Evolutionary conservation across 2,888 invertebrate species (phyloP).

Genomic region (Drepana falcataria): DNA sequence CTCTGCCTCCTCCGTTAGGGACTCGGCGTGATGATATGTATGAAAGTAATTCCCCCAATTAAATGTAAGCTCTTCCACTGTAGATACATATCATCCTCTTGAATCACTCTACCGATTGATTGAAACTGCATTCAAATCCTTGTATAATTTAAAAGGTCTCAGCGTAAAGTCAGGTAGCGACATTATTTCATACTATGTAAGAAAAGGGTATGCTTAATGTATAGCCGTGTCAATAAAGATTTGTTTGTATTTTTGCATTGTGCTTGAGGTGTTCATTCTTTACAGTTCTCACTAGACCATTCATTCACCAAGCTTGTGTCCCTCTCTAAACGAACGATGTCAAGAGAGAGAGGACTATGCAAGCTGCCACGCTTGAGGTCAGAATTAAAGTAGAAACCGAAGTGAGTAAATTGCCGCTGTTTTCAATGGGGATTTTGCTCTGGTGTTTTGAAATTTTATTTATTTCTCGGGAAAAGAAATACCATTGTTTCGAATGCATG

Average conservation of each 20-base stretch:
- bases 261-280: slow-evolving; percentile 7
- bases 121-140: too few relatives aligned
- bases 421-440: slow-evolving; percentile 16
- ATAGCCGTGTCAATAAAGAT: slow-evolving; percentile 6
- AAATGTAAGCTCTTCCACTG: too few relatives aligned
- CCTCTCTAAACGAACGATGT: slow-evolving; percentile 6
- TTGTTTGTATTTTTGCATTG: slow-evolving; percentile 18
- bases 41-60: too few relatives aligned
- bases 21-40: too few relatives aligned
- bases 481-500: slow-evolving; percentile 22
- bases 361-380: slow-evolving; percentile 11
- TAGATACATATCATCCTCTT: too few relatives aligned
- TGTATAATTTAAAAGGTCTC: too few relatives aligned
- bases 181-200: too few relatives aligned
- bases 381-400: slow-evolving; percentile 13
- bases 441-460: slow-evolving; percentile 29
- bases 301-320: slow-evolving; percentile 17
- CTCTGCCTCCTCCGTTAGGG: too few relatives aligned
- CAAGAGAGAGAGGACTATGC: not conserved
- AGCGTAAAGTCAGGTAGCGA: too few relatives aligned
- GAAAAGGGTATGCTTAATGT: too few relatives aligned
- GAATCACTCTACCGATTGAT: too few relatives aligned
- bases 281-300: slow-evolving; percentile 26
- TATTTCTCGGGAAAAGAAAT: slow-evolving; percentile 20
- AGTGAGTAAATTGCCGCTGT: slow-evolving; percentile 24